Conservation (phyloP, 2,113 vertebrate genomes). For the Chrysochloris asiatica region DNA sequence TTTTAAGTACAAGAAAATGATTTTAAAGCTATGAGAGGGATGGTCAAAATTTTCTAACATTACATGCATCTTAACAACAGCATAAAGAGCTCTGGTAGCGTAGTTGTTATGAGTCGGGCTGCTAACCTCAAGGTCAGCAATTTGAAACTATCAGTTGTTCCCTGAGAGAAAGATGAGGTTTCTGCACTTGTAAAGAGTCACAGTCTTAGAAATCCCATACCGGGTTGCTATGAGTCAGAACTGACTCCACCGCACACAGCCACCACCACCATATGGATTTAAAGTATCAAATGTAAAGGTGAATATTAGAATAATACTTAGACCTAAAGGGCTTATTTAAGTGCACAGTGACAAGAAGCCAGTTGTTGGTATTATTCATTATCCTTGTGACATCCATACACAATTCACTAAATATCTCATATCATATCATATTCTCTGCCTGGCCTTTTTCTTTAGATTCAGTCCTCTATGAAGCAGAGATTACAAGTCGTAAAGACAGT, state of each 20-base stretch:
- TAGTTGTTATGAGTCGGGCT: no score
- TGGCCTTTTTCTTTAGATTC: conserved; percentile 11
- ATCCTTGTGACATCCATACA: conserved; percentile 45
- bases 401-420: conserved; percentile 51
- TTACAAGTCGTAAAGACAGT: background rate
- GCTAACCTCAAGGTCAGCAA: no score
- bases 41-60: background rate
- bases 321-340: background rate
- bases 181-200: no score
- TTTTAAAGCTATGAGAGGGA: conserved; percentile 2
- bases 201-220: no score
- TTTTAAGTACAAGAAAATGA: background rate
- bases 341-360: background rate
- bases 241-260: no score
- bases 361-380: conserved; percentile 15
- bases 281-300: conserved; percentile 33
- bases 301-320: background rate
- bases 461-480: conserved; percentile 22
- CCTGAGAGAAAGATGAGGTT: no score
- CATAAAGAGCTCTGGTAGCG: no score
- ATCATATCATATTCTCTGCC: background rate
- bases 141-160: no score
- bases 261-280: no score
- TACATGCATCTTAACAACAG: background rate
- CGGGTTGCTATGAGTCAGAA: no score